These are phyloP conservation scores for Metallyticus violacea DNA, from an alignment of 2,888 invertebrate genomes.

Conservation along the genomic window DNA sequence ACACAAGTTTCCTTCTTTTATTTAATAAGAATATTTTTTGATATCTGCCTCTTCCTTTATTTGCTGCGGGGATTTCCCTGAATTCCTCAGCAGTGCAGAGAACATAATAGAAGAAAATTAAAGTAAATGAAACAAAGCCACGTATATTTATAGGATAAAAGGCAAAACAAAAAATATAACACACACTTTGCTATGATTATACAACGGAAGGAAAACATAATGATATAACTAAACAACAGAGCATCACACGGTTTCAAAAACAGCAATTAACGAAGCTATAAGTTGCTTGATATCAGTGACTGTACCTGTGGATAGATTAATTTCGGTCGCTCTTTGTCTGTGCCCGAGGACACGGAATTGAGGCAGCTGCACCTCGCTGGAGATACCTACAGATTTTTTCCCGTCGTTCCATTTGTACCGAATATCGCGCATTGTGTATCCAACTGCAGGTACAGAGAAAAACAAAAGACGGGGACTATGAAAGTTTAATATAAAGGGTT, in stretches of 20 bases:
- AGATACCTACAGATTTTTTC: slow-evolving; percentile 89
- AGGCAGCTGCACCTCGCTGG: slow-evolving; percentile 92
- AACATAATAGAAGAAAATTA: not conserved
- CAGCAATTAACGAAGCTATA: slow-evolving; percentile 6
- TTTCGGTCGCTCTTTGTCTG: slow-evolving; percentile 90
- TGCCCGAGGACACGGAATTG: slow-evolving; percentile 96
- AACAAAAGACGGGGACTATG: slow-evolving; percentile 30
- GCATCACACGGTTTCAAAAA: not conserved
- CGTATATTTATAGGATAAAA: not conserved
- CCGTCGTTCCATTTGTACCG: slow-evolving; percentile 95
- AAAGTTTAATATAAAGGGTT: slow-evolving; percentile 27
- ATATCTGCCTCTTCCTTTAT: not conserved
- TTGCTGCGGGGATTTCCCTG: not conserved
- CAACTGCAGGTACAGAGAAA: slow-evolving; percentile 64
- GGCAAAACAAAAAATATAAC: not conserved
- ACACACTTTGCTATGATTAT: slow-evolving; percentile 6
- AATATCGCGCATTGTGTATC: slow-evolving; percentile 97
- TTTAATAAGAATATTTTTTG: not conserved
- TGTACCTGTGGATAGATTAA: slow-evolving; percentile 94
- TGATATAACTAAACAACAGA: slow-evolving; percentile 1
- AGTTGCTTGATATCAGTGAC: slow-evolving; percentile 13
- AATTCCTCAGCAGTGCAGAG: slow-evolving; percentile 17
- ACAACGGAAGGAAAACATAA: not conserved
- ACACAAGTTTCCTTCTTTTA: not conserved
- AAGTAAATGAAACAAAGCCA: slow-evolving; percentile 1